Percentiles rank a stretch among this genome's conserved stretches.
phyloP scores from a whole-genome alignment of 2,113 vertebrate species.

The Neomonachus schauinslandi region DNA sequence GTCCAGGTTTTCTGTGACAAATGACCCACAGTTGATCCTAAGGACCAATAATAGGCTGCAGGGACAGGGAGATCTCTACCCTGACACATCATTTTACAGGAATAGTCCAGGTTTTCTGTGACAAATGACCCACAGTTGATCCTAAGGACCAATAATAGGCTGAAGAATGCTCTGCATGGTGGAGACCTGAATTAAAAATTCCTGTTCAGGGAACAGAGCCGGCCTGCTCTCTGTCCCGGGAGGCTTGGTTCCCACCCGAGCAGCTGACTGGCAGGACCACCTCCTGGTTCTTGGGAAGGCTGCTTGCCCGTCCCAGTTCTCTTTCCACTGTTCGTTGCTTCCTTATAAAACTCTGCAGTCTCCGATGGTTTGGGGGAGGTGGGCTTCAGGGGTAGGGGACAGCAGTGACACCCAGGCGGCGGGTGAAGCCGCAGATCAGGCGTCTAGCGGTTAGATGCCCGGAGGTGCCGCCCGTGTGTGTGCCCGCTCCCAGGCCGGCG shows the following conservation, averaged over 20 bases:
- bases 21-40: not conserved
- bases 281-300: not conserved
- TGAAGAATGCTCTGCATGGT: not conserved
- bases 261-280: not conserved
- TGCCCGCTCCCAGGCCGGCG: not conserved
- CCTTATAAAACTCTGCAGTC: not conserved
- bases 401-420: not conserved
- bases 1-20: not conserved
- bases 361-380: not conserved
- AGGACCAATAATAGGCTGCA: not conserved
- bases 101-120: not conserved
- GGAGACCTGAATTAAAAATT: not conserved
- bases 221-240: not conserved
- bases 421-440: not conserved
- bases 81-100: not conserved
- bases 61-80: not conserved
- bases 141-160: not conserved
- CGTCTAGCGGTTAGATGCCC: not conserved
- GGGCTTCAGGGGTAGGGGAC: not conserved
- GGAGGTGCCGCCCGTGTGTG: not conserved
- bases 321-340: not conserved
- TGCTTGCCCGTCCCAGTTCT: not conserved
- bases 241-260: not conserved
- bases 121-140: not conserved
- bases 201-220: not conserved